Base-by-base conservation (phyloP, 1,140 invertebrate genomes). In the Lordiphosa mommai region DNA sequence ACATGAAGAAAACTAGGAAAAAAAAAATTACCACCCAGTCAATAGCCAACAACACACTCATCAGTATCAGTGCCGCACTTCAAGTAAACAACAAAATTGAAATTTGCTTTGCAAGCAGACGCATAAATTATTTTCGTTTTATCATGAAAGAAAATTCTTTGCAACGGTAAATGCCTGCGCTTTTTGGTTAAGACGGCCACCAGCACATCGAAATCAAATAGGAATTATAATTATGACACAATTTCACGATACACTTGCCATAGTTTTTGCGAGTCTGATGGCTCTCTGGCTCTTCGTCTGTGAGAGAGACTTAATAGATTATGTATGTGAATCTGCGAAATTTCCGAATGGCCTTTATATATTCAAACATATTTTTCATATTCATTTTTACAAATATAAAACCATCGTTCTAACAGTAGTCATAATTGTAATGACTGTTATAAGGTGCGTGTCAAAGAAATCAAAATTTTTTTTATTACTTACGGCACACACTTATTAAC, bases 211-310 rank as follows among this genome's bases (percentile, higher is more conserved):
- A 47, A 43, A 43, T 43, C 27, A 12, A 6, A 27, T 12, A 12
- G 17, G 20, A 43, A 43, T 27, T 27, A 43, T 27, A 43, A 43
- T 43, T 20, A 43, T 43, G 40, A 43, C 20, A 10, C 40, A 12
- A 43, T 43, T 43, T 27, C 20, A 13, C n/a, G 12, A 38, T 38
- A 1, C 17, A 17, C 7, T n/a, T 20, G 16, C 37, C 16, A 7
- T 27, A 2, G 23, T 27, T 17, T 10, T 7, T 40, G n/a, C 9
- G 9, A 4, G 4, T 17, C 16, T 40, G 9, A 12, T 43, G 10
- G 10, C n/a, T 12, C 16, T 8, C 12, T 43, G 17, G 40, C 10
- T 43, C 23, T 5, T 23, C 4, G 4, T 27, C 5, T 27, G 23
- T 27, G 23, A 27, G 5, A 27, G 1, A 27, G 23, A 27, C 23